Evolutionary conservation across 2,797 vertebrate species (phyloP).

Genomic region (Gorsachius magnificus): DNA sequence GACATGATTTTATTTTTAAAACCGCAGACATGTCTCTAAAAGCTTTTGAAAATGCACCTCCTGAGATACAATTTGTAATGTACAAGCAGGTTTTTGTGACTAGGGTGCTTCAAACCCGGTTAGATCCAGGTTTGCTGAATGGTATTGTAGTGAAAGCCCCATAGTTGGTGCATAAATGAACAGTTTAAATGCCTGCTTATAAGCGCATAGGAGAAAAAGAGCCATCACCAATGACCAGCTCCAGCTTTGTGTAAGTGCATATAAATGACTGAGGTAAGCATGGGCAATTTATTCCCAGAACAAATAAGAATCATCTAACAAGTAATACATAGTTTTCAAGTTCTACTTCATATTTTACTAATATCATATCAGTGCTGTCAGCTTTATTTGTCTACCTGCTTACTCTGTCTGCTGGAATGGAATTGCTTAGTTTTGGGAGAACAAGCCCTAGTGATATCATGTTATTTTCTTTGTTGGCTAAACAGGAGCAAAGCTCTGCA

Average conservation of each 20-base stretch:
- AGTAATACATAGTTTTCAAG: not conserved
- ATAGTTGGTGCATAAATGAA: not conserved
- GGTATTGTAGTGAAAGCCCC: not conserved
- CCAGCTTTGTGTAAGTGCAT: not conserved
- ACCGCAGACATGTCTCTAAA: not conserved
- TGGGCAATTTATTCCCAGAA: not conserved
- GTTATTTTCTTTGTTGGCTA: not conserved
- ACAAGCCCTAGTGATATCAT: not conserved
- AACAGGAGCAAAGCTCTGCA: not conserved
- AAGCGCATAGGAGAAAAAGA: not conserved
- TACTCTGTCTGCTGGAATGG: not conserved
- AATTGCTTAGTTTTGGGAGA: not conserved
- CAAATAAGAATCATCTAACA: not conserved
- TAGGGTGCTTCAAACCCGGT: not conserved
- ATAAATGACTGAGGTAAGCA: not conserved
- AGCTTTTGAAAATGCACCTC: not conserved
- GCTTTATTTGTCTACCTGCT: not conserved
- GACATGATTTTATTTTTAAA: conserved; percentile 9
- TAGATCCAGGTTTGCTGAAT: not conserved
- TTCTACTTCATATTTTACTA: conserved; percentile 3
- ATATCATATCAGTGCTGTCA: not conserved
- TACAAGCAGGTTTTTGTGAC: not conserved
- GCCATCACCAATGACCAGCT: not conserved
- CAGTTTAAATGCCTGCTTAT: not conserved
- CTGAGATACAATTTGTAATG: not conserved